Percentiles rank a stretch among this genome's conserved stretches.
phyloP scores from a whole-genome alignment of 2,888 invertebrate species.

The Lucinisca nassula region DNA sequence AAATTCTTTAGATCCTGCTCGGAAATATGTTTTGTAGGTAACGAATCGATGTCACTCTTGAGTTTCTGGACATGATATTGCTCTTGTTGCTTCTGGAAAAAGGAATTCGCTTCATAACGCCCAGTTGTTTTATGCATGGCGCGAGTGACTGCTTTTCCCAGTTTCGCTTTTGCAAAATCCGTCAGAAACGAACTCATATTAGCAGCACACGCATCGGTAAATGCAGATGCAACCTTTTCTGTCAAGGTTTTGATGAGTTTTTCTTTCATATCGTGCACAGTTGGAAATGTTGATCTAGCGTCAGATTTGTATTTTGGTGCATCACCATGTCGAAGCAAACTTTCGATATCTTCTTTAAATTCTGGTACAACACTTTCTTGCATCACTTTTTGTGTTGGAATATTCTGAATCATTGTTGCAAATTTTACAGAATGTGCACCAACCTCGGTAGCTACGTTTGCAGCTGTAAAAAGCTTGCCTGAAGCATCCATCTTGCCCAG shows the following conservation, averaged over 20 bases:
- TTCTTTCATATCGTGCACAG: not conserved
- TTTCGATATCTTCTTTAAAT: not conserved
- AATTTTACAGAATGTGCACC: not conserved
- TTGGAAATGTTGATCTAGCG: not conserved
- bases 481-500: not conserved
- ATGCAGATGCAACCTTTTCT: not conserved
- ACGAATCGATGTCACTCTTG: not conserved
- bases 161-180: not conserved
- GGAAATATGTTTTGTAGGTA: not conserved
- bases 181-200: not conserved
- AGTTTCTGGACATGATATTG: not conserved
- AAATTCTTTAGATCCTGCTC: not conserved
- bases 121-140: not conserved
- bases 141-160: not conserved
- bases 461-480: not conserved
- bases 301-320: not conserved
- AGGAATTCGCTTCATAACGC: not conserved
- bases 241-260: not conserved
- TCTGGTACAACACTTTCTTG: not conserved
- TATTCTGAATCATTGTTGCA: not conserved
- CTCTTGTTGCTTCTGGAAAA: not conserved
- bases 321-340: not conserved
- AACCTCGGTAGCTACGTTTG: not conserved
- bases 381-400: constrained; percentile 1
- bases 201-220: not conserved